phyloP scores from a whole-genome alignment of 1,140 invertebrate species.

The Samia ricini region DNA sequence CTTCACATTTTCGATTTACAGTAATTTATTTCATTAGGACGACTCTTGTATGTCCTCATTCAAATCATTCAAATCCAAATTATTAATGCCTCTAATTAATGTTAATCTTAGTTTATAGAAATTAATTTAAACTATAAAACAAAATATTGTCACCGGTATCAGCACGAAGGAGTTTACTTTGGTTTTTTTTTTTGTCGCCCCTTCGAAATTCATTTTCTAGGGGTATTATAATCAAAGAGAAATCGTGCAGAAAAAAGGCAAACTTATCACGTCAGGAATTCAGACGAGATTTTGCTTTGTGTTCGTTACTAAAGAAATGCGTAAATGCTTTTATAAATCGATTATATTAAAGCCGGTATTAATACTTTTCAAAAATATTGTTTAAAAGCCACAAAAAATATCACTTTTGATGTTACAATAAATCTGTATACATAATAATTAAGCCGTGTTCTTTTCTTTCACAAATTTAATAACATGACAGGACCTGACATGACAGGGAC shows the following conservation, averaged over 20 bases:
- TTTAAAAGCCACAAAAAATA: too few relatives aligned
- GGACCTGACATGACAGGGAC: too few relatives aligned
- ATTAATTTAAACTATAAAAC: background rate
- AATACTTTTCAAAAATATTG: too few relatives aligned
- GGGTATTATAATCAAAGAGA: slow-evolving; percentile 50
- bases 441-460: too few relatives aligned
- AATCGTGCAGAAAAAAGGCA: slow-evolving; percentile 56
- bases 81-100: background rate
- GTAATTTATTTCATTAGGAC: too few relatives aligned
- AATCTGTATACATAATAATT: too few relatives aligned
- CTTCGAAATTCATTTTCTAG: slow-evolving; percentile 44
- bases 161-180: background rate
- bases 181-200: slow-evolving; percentile 2
- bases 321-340: slow-evolving; percentile 18
- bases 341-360: too few relatives aligned
- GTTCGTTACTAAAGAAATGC: slow-evolving; percentile 35
- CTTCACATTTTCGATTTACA: too few relatives aligned
- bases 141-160: background rate
- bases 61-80: background rate
- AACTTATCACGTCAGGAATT: slow-evolving; percentile 56
- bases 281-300: slow-evolving; percentile 29
- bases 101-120: background rate
- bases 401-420: too few relatives aligned
- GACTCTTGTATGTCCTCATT: too few relatives aligned
- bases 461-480: too few relatives aligned